These are phyloP conservation scores for Potamarius usumacintae DNA, from an alignment of 2,113 vertebrate genomes.

Conservation along the genomic window DNA sequence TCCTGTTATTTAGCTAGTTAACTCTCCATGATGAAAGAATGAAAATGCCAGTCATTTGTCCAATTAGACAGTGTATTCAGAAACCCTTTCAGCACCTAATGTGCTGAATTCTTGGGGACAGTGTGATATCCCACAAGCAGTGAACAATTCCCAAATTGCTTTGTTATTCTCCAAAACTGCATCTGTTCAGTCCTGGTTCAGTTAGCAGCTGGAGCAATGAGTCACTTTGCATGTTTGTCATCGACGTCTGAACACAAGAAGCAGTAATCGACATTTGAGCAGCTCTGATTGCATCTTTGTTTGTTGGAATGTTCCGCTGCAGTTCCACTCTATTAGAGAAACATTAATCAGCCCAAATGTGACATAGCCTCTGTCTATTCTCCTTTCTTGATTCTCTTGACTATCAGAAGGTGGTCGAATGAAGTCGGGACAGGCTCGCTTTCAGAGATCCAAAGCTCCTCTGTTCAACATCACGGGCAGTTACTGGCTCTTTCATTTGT, in stretches of 20 bases:
- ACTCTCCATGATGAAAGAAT: constrained; percentile 14
- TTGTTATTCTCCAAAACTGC: constrained; percentile 25
- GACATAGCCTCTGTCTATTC: background rate
- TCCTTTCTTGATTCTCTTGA: background rate
- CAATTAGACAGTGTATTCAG: constrained; percentile 21
- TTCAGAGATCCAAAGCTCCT: constrained; percentile 5
- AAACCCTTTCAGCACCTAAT: constrained; percentile 22
- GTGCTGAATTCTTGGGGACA: constrained; percentile 1
- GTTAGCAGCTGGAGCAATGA: background rate
- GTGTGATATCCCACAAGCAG: constrained; percentile 29
- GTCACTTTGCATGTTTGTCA: background rate
- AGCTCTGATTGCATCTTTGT: background rate
- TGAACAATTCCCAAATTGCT: constrained; percentile 13
- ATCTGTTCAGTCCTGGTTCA: background rate
- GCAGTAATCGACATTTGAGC: background rate
- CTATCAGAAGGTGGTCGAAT: background rate
- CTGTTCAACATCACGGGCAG: constrained; percentile 21
- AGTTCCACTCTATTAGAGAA: background rate
- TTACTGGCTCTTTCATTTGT: constrained; percentile 32
- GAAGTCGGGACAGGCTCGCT: background rate
- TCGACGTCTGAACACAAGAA: constrained; percentile 7
- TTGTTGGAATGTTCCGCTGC: background rate
- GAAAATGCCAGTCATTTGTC: constrained; percentile 29
- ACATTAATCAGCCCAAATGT: background rate
- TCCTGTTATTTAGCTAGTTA: constrained; percentile 20